A percentile compares a stretch with the other conserved stretches of the same genome.
Evolutionary conservation across 23 tunicate species (phyloP).

Genomic region (Trididemnum clinides): DNA sequence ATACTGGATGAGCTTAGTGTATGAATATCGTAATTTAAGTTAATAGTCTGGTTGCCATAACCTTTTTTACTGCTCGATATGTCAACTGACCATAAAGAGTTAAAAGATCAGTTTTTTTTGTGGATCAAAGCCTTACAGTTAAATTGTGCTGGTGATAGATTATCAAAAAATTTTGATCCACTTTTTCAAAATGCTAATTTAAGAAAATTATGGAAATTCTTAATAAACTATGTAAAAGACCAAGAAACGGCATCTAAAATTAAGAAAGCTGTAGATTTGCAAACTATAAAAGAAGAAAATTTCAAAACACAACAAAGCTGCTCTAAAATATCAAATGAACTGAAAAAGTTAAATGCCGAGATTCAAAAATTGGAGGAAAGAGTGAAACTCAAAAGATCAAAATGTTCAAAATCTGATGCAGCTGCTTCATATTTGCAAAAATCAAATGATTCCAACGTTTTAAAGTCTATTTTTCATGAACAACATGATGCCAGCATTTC

Average conservation of each 20-base stretch:
- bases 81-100: too few relatives aligned
- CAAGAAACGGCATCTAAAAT: background rate
- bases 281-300: background rate
- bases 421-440: background rate
- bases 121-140: background rate
- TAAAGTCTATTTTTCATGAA: conserved; percentile 7
- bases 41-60: too few relatives aligned
- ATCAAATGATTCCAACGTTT: background rate
- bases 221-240: background rate
- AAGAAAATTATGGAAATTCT: background rate
- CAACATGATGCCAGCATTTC: background rate
- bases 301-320: background rate
- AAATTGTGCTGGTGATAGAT: background rate
- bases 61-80: too few relatives aligned
- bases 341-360: background rate
- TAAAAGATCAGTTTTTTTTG: background rate
- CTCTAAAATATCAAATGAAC: background rate
- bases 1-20: too few relatives aligned
- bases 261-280: background rate
- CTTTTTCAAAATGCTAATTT: background rate
- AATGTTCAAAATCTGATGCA: background rate
- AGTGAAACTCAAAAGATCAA: background rate
- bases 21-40: too few relatives aligned
- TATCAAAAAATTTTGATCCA: background rate
- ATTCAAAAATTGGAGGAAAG: background rate